These are phyloP conservation scores for Heteronetta atricapilla DNA, from an alignment of 2,113 vertebrate genomes.

Conservation along the genomic window DNA sequence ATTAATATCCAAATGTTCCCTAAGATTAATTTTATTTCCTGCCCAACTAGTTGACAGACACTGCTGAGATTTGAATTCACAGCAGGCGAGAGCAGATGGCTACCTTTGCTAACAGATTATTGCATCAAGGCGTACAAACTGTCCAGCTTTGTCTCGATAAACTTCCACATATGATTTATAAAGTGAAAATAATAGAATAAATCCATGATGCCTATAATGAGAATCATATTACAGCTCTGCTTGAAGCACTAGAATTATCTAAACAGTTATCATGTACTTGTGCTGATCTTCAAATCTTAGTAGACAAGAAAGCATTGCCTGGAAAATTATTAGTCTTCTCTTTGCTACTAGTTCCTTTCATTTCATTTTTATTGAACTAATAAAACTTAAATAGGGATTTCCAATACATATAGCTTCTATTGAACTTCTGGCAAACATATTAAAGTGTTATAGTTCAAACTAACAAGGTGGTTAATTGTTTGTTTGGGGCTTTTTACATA, in stretches of 20 bases:
- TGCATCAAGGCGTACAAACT: background rate
- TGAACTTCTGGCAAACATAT: slow-evolving; percentile 38
- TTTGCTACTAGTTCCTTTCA: slow-evolving; percentile 55
- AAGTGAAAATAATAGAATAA: slow-evolving; percentile 21
- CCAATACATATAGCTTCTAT: slow-evolving; percentile 51
- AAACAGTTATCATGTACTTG: slow-evolving; percentile 40
- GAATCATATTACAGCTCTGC: slow-evolving; percentile 1
- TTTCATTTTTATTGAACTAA: slow-evolving; percentile 75
- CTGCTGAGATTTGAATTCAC: slow-evolving; percentile 40
- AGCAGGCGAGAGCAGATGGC: slow-evolving; percentile 51
- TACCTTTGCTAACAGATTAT: slow-evolving; percentile 52
- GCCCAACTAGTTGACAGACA: slow-evolving; percentile 29
- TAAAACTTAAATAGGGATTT: slow-evolving; percentile 71
- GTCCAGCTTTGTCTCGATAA: slow-evolving; percentile 39
- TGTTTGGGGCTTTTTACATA: slow-evolving; percentile 31
- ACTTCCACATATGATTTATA: slow-evolving; percentile 45
- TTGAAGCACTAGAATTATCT: slow-evolving; percentile 30
- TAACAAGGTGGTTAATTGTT: slow-evolving; percentile 56
- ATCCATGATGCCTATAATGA: background rate
- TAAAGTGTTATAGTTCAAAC: slow-evolving; percentile 40
- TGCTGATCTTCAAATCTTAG: slow-evolving; percentile 67
- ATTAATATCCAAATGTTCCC: slow-evolving; percentile 53
- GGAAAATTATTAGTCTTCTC: slow-evolving; percentile 57
- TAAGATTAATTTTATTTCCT: slow-evolving; percentile 38
- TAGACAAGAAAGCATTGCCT: slow-evolving; percentile 65